These are phyloP conservation scores for Aspidiotus destructor DNA, from an alignment of 2,888 invertebrate species.

Conservation along the genomic window DNA sequence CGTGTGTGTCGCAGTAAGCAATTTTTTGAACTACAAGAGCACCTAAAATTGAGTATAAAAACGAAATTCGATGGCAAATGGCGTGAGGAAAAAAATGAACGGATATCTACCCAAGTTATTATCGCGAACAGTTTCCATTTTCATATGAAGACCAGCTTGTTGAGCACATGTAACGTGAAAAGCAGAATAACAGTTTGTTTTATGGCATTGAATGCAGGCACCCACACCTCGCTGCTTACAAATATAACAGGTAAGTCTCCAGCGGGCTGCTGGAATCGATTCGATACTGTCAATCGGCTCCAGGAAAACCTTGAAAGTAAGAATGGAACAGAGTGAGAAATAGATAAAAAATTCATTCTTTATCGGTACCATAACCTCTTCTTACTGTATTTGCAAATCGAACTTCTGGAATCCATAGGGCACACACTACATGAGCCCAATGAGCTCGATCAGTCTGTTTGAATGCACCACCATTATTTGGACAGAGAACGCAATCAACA, in stretches of 20 bases:
- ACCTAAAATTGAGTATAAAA: slow-evolving; percentile 39
- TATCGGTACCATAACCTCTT: neutral
- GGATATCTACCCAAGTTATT: slow-evolving; percentile 34
- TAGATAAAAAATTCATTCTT: too few relatives aligned
- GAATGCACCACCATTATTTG: slow-evolving; percentile 95
- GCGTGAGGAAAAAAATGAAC: too few relatives aligned
- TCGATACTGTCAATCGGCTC: slow-evolving; percentile 97
- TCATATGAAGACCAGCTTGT: slow-evolving; percentile 88
- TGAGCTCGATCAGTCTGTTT: slow-evolving; percentile 92
- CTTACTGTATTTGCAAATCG: slow-evolving; percentile 90
- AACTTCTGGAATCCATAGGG: slow-evolving; percentile 98
- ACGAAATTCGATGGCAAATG: neutral
- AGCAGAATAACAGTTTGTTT: slow-evolving; percentile 90
- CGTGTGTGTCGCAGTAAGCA: slow-evolving; percentile 91
- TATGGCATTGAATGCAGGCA: slow-evolving; percentile 97
- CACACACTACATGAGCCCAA: slow-evolving; percentile 99
- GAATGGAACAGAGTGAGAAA: neutral
- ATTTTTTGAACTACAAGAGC: slow-evolving; percentile 86
- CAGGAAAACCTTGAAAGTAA: slow-evolving; percentile 53
- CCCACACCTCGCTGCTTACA: slow-evolving; percentile 88
- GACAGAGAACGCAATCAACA: slow-evolving; percentile 95
- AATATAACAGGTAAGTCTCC: slow-evolving; percentile 93
- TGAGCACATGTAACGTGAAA: slow-evolving; percentile 99
- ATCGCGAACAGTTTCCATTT: slow-evolving; percentile 81
- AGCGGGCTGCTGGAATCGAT: slow-evolving; percentile 88